Evolutionary conservation across 2,113 vertebrate species (phyloP).

Genomic region (Pelmatolapia mariae): DNA sequence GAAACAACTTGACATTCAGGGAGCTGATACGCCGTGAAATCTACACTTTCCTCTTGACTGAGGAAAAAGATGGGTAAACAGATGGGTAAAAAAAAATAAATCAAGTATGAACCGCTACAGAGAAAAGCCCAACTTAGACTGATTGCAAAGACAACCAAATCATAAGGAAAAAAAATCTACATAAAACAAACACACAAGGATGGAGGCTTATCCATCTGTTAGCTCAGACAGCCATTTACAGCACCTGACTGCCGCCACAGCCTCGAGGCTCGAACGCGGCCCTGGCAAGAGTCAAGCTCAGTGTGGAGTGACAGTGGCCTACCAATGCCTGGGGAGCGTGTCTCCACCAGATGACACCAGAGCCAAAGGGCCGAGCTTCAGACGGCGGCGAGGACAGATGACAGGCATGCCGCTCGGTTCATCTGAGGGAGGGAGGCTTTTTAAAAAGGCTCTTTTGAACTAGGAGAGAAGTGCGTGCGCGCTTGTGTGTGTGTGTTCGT

Average conservation of each 20-base stretch:
- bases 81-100: background rate
- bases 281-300: slow-evolving; percentile 11
- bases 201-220: slow-evolving; percentile 30
- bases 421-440: slow-evolving; percentile 20
- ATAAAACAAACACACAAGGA: background rate
- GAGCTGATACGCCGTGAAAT: background rate
- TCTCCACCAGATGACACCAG: slow-evolving; percentile 35
- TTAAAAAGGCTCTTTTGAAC: slow-evolving; percentile 23
- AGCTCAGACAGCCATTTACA: slow-evolving; percentile 41
- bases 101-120: background rate
- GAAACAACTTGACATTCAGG: background rate
- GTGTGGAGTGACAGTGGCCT: slow-evolving; percentile 49
- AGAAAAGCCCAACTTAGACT: background rate
- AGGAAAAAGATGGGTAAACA: background rate
- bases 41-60: background rate
- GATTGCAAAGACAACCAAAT: background rate
- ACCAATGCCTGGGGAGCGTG: slow-evolving; percentile 6
- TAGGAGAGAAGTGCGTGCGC: background rate
- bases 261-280: slow-evolving; percentile 19
- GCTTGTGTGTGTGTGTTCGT: background rate
- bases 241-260: slow-evolving; percentile 40
- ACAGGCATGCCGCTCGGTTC: slow-evolving; percentile 45
- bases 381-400: slow-evolving; percentile 44
- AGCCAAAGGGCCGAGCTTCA: background rate
- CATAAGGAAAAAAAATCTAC: background rate